Evolutionary conservation across 2,888 invertebrate genomes (phyloP).

Genomic region (Callinectes sapidus): DNA sequence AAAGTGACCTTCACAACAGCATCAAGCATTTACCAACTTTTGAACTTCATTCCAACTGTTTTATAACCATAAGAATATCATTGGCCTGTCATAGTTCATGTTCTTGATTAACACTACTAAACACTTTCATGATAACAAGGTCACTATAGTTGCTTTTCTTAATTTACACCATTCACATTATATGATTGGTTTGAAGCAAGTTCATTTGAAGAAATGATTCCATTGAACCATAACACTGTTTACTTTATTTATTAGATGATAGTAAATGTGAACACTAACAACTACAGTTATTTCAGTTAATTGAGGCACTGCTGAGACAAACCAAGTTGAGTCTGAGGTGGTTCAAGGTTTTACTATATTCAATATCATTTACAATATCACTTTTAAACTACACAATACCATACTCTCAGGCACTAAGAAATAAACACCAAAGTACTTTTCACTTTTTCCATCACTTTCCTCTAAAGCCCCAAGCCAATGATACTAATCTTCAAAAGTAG

Average conservation of each 20-base stretch:
- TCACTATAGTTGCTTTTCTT: conserved; percentile 62
- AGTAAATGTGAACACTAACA: conserved; percentile 66
- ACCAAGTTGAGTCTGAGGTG: conserved; percentile 61
- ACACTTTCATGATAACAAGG: conserved; percentile 60
- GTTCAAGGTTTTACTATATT: conserved; percentile 58
- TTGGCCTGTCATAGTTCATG: conserved; percentile 54
- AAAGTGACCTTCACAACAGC: conserved; percentile 65
- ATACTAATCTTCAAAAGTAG: conserved; percentile 42
- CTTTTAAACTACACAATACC: conserved; percentile 65
- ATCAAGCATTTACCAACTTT: conserved; percentile 64
- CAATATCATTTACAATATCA: conserved; percentile 65
- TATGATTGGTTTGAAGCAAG: conserved; percentile 58
- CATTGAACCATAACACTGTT: conserved; percentile 58
- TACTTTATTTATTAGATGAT: conserved; percentile 59
- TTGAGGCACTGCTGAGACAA: conserved; percentile 68
- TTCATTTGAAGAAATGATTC: conserved; percentile 62
- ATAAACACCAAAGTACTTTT: conserved; percentile 63
- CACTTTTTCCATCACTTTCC: conserved; percentile 45
- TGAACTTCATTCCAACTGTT: conserved; percentile 53
- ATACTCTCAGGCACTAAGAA: conserved; percentile 66
- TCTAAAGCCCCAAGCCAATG: conserved; percentile 48
- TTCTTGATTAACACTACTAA: conserved; percentile 51
- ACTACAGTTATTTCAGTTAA: conserved; percentile 67
- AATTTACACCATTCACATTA: conserved; percentile 43
- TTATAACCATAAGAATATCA: conserved; percentile 42